Percentiles rank a stretch among this genome's conserved stretches.
Conservation (phyloP, 2,797 vertebrate genomes). For the Tauraco hartlaubi region DNA sequence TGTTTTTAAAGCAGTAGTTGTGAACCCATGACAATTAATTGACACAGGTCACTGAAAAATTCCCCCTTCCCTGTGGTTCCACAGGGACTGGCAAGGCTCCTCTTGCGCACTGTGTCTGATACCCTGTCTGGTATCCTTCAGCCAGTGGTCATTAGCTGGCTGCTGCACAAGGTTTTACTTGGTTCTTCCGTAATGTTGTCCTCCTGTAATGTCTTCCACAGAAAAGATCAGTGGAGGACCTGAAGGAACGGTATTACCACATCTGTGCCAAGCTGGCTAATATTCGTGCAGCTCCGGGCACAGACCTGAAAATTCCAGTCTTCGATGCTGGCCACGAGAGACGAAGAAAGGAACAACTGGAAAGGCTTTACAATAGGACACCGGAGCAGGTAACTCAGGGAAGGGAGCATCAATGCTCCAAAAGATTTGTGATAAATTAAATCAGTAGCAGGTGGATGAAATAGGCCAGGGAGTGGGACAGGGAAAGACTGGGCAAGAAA, state of each 20-base stretch:
- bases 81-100: neutral
- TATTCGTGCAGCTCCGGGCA: slow-evolving; percentile 90
- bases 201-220: slow-evolving; percentile 54
- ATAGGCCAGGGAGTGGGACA: neutral
- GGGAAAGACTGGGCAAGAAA: neutral
- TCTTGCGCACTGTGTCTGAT: neutral
- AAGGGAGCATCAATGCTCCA: neutral
- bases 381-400: slow-evolving; percentile 91
- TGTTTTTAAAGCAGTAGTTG: neutral
- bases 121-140: neutral
- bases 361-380: slow-evolving; percentile 96
- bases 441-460: neutral
- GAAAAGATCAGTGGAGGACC: slow-evolving; percentile 96
- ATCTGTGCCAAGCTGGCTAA: slow-evolving; percentile 97
- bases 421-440: neutral
- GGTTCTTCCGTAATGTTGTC: neutral
- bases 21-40: neutral
- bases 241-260: slow-evolving; percentile 96
- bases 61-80: neutral
- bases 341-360: slow-evolving; percentile 95
- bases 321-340: slow-evolving; percentile 97
- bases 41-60: neutral
- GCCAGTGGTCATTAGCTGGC: neutral
- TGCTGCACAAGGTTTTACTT: neutral
- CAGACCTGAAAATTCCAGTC: slow-evolving; percentile 94